Evolutionary conservation across 2,797 vertebrate genomes (phyloP).

Genomic region (Schizopygopsis pylzovi): DNA sequence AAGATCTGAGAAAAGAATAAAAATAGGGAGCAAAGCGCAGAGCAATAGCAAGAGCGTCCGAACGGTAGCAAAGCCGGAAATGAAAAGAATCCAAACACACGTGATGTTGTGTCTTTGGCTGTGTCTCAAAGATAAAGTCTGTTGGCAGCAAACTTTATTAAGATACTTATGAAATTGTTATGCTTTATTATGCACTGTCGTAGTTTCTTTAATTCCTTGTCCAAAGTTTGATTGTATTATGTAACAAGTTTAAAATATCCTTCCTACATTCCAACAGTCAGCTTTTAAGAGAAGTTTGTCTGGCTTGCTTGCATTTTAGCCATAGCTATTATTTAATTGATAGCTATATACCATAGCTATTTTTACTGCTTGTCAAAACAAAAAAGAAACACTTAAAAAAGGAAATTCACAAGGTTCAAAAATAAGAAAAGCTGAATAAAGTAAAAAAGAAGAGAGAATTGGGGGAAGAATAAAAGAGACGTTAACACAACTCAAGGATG

Average conservation of each 20-base stretch:
- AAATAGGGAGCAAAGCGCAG: no score
- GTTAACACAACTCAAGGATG: no score
- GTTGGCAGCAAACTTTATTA: not conserved
- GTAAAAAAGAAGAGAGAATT: no score
- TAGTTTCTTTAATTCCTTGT: not conserved
- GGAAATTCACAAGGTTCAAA: not conserved
- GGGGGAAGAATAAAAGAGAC: no score
- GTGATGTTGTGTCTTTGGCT: not conserved
- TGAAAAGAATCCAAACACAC: not conserved
- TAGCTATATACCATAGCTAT: no score
- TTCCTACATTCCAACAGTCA: not conserved
- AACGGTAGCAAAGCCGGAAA: no score
- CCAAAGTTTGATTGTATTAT: not conserved
- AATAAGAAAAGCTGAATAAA: not conserved
- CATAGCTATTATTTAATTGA: not conserved
- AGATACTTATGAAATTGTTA: not conserved
- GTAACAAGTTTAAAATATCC: not conserved
- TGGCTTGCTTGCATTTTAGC: not conserved
- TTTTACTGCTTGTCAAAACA: not conserved
- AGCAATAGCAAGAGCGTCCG: no score
- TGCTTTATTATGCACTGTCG: not conserved
- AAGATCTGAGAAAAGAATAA: no score
- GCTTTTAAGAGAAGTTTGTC: not conserved
- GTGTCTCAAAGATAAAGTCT: not conserved
- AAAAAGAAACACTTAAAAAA: not conserved